Percentiles rank a stretch among this genome's conserved stretches.
Conservation (phyloP, 1,140 invertebrate species). For the Drosophila suzukii region DNA sequence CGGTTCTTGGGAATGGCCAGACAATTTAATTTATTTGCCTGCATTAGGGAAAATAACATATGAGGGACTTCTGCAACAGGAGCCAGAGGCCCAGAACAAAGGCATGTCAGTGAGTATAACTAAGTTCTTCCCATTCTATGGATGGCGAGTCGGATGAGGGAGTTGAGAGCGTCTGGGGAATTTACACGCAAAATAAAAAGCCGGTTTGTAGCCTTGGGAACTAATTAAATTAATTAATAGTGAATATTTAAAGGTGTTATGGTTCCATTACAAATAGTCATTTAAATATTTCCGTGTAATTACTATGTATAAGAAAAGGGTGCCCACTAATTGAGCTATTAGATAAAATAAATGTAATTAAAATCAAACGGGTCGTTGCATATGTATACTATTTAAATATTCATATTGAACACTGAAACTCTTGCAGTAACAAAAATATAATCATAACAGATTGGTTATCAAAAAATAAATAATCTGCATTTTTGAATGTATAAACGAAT, state of each 20-base stretch:
- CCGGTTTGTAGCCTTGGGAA: too few species aligned
- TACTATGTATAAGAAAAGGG: background rate
- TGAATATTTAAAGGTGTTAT: background rate
- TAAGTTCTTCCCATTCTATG: conserved; percentile 14
- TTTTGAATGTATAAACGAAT: too few species aligned
- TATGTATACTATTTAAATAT: background rate
- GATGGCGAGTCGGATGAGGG: conserved; percentile 31
- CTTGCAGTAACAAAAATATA: too few species aligned
- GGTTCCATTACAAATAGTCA: background rate
- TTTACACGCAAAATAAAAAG: conserved; percentile 10
- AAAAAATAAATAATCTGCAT: too few species aligned
- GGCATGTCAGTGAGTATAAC: conserved; percentile 34
- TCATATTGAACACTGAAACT: too few species aligned
- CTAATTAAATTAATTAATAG: conserved; percentile 2
- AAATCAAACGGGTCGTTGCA: background rate
- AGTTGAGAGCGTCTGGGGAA: conserved; percentile 8
- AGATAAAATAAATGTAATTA: background rate
- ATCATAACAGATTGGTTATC: too few species aligned
- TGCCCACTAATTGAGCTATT: background rate
- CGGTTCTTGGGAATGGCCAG: conserved; percentile 27
- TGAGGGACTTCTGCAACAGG: conserved; percentile 1
- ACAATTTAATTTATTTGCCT: conserved; percentile 70
- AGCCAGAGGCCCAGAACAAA: conserved; percentile 1
- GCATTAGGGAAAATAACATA: conserved; percentile 58
- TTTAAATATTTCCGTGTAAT: background rate